phyloP scores from a whole-genome alignment of 2,888 invertebrate species.

The Andrena marginata region DNA sequence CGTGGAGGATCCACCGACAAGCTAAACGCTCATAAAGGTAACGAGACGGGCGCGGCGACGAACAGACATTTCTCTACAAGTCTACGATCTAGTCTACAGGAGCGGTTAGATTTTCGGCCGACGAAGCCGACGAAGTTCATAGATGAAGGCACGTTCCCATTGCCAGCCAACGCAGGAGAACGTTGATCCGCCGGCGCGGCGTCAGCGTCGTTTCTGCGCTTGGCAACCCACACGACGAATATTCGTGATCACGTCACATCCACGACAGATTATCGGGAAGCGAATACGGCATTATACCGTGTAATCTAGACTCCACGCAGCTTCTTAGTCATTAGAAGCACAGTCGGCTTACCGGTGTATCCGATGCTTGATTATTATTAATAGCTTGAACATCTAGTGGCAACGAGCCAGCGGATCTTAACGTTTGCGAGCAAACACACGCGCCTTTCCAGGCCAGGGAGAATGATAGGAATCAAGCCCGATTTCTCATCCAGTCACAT shows the following conservation, averaged over 20 bases:
- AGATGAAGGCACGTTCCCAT: background rate
- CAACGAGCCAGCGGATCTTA: conserved; percentile 24
- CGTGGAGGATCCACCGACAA: background rate
- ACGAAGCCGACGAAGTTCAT: too few species aligned
- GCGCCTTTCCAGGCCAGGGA: background rate
- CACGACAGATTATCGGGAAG: conserved; percentile 19
- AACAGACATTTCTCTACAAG: conserved; percentile 14
- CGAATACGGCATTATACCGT: conserved; percentile 49
- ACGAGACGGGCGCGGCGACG: conserved; percentile 15
- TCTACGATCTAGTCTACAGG: too few species aligned
- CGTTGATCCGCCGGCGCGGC: conserved; percentile 22
- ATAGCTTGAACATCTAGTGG: conserved; percentile 16
- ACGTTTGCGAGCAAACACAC: background rate
- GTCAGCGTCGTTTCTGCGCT: conserved; percentile 25
- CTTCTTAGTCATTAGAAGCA: conserved; percentile 55
- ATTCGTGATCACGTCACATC: conserved; percentile 27
- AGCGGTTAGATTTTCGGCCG: too few species aligned
- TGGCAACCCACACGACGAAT: conserved; percentile 32
- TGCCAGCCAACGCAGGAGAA: conserved; percentile 18
- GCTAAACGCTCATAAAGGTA: conserved; percentile 39
- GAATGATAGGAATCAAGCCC: background rate
- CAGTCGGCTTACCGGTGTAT: conserved; percentile 45
- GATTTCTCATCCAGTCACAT: background rate
- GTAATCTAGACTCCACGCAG: conserved; percentile 43
- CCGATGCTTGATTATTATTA: conserved; percentile 58